Evolutionary conservation across 2,888 invertebrate species (phyloP).

Genomic region (Eilema griseolum): DNA sequence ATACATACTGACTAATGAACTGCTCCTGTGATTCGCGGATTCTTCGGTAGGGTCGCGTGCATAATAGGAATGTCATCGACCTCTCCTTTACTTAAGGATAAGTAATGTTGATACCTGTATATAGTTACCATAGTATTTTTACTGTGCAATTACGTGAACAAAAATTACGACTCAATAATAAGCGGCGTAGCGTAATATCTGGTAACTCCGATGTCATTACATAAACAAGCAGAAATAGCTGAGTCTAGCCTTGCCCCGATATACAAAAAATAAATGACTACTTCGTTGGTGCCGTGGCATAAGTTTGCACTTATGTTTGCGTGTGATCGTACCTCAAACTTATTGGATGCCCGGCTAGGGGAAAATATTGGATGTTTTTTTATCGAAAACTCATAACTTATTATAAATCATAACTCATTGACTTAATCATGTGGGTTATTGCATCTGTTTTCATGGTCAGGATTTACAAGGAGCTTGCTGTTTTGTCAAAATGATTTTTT

Average conservation of each 20-base stretch:
- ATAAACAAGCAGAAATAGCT: conserved; percentile 4
- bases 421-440: too few species aligned
- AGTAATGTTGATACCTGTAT: neutral
- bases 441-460: too few species aligned
- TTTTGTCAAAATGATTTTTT: too few species aligned
- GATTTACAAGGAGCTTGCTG: too few species aligned
- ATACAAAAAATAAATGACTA: neutral
- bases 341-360: neutral
- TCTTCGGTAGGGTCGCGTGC: too few species aligned
- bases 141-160: conserved; percentile 6
- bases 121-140: neutral
- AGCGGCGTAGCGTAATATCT: neutral
- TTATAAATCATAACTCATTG: too few species aligned
- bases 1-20: too few species aligned
- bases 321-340: neutral
- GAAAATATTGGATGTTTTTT: neutral
- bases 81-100: neutral
- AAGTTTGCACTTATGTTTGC: neutral
- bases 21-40: neutral
- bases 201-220: neutral
- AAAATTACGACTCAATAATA: conserved; percentile 5
- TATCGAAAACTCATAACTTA: neutral
- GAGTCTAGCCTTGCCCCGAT: neutral
- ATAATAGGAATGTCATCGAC: too few species aligned
- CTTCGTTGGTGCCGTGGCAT: neutral